phyloP scores from a whole-genome alignment of 2,888 invertebrate genomes.

The Linnaemya tessellans region DNA sequence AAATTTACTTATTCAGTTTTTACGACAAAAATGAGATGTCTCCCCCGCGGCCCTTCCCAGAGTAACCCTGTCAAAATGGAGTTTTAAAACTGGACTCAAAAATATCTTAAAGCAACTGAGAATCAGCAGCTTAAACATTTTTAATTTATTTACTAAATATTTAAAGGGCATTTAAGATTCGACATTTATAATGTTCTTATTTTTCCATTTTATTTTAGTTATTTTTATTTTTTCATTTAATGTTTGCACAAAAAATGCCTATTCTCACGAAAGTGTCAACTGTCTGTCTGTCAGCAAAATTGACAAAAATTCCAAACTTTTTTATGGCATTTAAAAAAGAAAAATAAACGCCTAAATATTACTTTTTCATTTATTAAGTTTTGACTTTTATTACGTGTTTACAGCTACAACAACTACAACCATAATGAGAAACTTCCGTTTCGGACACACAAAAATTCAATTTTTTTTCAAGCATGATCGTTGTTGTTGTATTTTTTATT shows the following conservation, averaged over 20 bases:
- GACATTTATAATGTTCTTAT: too few species aligned
- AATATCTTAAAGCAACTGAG: too few species aligned
- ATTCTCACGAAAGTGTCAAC: slow-evolving; percentile 68
- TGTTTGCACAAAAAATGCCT: slow-evolving; percentile 69
- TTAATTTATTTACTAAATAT: too few species aligned
- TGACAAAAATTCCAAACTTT: slow-evolving; percentile 47
- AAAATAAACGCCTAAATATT: background rate
- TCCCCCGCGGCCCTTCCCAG: too few species aligned
- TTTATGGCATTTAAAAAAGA: slow-evolving; percentile 10
- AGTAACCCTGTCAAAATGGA: too few species aligned
- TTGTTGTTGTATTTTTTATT: background rate
- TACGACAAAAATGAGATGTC: too few species aligned
- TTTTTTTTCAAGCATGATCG: slow-evolving; percentile 14
- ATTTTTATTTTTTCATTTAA: background rate
- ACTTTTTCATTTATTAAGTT: slow-evolving; percentile 7
- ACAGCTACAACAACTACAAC: slow-evolving; percentile 33
- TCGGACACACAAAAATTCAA: slow-evolving; percentile 11
- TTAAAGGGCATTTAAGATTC: too few species aligned
- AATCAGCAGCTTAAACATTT: too few species aligned
- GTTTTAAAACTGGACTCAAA: too few species aligned
- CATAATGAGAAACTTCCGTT: slow-evolving; percentile 72
- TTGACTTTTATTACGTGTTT: slow-evolving; percentile 43
- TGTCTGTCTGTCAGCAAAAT: slow-evolving; percentile 40
- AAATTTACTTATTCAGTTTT: too few species aligned
- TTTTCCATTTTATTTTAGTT: too few species aligned